Evolutionary conservation across 2,797 vertebrate species (phyloP).

Genomic region (Myotis pilosus): DNA sequence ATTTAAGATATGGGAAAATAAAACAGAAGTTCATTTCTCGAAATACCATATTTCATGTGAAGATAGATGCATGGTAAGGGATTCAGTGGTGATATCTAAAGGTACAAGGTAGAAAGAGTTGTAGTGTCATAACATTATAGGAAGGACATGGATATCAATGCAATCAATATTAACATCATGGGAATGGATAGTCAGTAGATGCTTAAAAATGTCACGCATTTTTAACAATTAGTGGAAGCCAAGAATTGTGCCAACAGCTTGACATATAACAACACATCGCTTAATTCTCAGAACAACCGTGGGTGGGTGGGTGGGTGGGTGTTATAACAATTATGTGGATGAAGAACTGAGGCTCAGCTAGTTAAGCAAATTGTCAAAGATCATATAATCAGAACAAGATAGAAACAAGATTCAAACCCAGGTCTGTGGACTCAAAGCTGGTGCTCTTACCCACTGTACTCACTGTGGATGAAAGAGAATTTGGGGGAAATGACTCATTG

Average conservation of each 20-base stretch:
- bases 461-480: background rate
- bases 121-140: background rate
- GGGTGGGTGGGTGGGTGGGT: background rate
- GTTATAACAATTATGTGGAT: background rate
- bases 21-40: slow-evolving; percentile 8
- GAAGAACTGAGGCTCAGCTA: background rate
- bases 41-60: slow-evolving; percentile 1
- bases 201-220: background rate
- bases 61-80: background rate
- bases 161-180: background rate
- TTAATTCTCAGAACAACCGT: background rate
- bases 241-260: background rate
- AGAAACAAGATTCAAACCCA: background rate
- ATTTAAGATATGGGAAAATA: slow-evolving; percentile 25
- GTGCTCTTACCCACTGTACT: background rate
- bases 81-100: background rate
- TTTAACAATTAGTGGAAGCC: background rate
- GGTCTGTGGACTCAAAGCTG: background rate
- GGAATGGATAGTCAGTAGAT: background rate
- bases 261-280: background rate
- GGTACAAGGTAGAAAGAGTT: background rate
- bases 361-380: background rate
- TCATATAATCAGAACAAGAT: background rate
- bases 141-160: background rate
- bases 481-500: background rate